Evolutionary conservation across 2,888 invertebrate genomes (phyloP), one percentile per base, ranked within the genome.

Genomic region (Oasisia sp.): DNA sequence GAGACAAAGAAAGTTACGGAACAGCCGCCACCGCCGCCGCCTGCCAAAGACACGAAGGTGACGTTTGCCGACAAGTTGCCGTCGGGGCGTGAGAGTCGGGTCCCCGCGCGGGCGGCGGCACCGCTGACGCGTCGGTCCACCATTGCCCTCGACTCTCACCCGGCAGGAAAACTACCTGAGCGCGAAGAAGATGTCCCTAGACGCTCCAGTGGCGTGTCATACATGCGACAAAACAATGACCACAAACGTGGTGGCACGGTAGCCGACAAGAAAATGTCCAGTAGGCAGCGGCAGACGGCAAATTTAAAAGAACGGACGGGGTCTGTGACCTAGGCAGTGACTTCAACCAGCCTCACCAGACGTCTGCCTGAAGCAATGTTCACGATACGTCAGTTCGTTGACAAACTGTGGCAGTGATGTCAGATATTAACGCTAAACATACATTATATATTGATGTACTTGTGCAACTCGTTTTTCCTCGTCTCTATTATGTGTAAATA

Each of bases 41-140:
- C 74, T n/a, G 74, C n/a, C 0, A 74, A 74, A 74, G 74, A 74
- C 14, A 74, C 74, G 27, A 74, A 74, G n/a, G 74, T 74, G 74
- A 74, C 74, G 19, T 74, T 74, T 74, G 74, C 74, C 74, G 74
- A 74, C n/a, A 74, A 74, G 74, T 74, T 74, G 74, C 74, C n/a
- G 74, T 27, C 74, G 27, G 74, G 74, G 27, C 74, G n/a, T 74
- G 74, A 74, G 27, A 27, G 74, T 27, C 19, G 27, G 0, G 27
- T 27, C 27, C 14, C 27, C 7, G 74, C 74, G 27, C 74, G 74
- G 74, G 74, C 27, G 7, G 74, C 19, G 27, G 27, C 7, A 74
- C 74, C 27, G 74, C 0, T 27, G 27, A 74, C 74, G 74, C 74
- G 74, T 74, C 74, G 74, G 27, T 19, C 74, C 27, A 74, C 74